A percentile compares a stretch with the other conserved stretches of the same genome.
phyloP scores from a whole-genome alignment of 2,113 vertebrate species.

The Elephas maximus region DNA sequence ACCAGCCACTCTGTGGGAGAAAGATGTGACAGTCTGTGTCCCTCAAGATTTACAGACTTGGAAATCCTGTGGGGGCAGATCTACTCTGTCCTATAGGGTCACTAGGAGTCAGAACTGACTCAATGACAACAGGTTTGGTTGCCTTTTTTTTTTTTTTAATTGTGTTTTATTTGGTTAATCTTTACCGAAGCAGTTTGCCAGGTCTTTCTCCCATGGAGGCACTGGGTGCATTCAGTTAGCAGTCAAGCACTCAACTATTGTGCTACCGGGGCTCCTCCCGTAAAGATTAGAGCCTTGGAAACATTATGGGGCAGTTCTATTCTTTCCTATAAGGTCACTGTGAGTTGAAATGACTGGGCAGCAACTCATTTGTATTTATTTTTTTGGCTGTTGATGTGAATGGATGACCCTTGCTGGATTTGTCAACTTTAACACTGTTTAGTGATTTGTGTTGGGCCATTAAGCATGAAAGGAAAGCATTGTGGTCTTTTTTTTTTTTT shows the following conservation, averaged over 20 bases:
- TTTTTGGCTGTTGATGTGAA: background rate
- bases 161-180: no score
- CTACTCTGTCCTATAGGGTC: background rate
- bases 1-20: background rate
- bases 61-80: background rate
- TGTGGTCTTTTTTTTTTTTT: background rate
- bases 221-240: background rate
- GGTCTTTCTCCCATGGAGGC: background rate
- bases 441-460: conserved; percentile 65
- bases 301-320: background rate
- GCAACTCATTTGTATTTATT: background rate
- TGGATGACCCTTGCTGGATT: background rate
- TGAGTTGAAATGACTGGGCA: background rate
- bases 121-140: no score
- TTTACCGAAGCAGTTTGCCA: background rate
- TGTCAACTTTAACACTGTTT: conserved; percentile 20
- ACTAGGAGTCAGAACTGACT: background rate
- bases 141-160: no score
- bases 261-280: background rate
- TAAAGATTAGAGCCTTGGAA: background rate
- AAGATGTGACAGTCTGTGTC: background rate
- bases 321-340: background rate
- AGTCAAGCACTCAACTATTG: background rate
- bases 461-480: conserved; percentile 66
- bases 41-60: background rate